These are phyloP conservation scores for Pterobdella sp. DNA, from an alignment of 2,888 invertebrate genomes.

Conservation along the genomic window DNA sequence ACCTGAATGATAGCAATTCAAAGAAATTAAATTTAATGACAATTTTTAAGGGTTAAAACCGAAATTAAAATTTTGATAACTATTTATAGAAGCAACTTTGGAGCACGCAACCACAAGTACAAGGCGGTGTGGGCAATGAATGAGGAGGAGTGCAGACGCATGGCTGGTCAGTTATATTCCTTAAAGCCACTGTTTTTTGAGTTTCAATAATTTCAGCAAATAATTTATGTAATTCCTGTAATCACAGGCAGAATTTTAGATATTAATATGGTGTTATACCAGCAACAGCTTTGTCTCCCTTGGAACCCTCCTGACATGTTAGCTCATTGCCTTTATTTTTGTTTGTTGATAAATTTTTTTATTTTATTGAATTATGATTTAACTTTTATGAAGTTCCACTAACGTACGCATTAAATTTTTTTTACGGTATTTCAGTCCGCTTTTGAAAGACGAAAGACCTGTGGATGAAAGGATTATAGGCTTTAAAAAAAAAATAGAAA, in stretches of 20 bases:
- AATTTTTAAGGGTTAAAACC: no score
- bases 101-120: constrained; percentile 46
- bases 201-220: no score
- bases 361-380: neutral
- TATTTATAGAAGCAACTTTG: constrained; percentile 12
- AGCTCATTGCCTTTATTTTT: constrained; percentile 23
- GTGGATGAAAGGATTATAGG: neutral
- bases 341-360: neutral
- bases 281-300: constrained; percentile 50
- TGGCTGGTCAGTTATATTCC: constrained; percentile 36
- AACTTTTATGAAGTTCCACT: neutral
- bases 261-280: constrained; percentile 46
- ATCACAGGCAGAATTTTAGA: constrained; percentile 33
- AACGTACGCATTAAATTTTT: neutral
- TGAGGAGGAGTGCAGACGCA: constrained; percentile 48
- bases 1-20: no score
- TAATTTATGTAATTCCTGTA: no score
- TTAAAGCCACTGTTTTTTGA: no score
- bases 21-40: no score
- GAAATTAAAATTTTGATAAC: no score
- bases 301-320: constrained; percentile 40
- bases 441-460: neutral
- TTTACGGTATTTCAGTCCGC: neutral
- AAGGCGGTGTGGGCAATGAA: constrained; percentile 52
- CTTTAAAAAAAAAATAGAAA: neutral